Evolutionary conservation across 2,113 vertebrate species (phyloP).

Genomic region (Cricetomys ansorgei): DNA sequence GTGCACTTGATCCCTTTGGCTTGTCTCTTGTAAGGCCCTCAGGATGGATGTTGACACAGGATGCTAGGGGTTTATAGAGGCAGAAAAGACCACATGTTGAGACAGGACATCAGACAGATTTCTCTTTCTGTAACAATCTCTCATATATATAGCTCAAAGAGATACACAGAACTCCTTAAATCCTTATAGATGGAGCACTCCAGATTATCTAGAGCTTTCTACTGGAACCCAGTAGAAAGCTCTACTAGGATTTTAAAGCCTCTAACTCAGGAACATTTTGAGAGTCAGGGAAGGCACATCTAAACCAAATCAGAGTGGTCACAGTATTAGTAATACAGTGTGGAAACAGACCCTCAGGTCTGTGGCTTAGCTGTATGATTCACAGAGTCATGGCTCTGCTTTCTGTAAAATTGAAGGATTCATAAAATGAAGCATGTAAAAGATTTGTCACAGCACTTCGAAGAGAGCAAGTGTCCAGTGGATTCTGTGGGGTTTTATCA

Average conservation of each 20-base stretch:
- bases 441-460: background rate
- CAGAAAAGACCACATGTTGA: background rate
- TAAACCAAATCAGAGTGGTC: too few species aligned
- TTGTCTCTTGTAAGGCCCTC: background rate
- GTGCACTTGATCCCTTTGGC: too few species aligned
- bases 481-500: background rate
- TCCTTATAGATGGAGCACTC: too few species aligned
- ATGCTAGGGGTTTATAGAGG: background rate
- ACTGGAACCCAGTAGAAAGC: too few species aligned
- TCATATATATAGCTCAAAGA: background rate
- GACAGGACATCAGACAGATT: background rate
- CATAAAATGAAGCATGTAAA: background rate
- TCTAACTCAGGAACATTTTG: too few species aligned
- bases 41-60: fast-evolving
- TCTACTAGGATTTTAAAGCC: background rate
- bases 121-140: too few species aligned
- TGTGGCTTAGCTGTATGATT: background rate
- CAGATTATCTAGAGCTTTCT: background rate
- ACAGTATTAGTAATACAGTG: fast-evolving
- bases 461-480: background rate
- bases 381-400: too few species aligned
- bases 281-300: background rate
- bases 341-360: fast-evolving
- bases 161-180: background rate
- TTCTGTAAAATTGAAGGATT: background rate